Conservation (phyloP, 1,140 invertebrate genomes). For the Aethina tumida region DNA sequence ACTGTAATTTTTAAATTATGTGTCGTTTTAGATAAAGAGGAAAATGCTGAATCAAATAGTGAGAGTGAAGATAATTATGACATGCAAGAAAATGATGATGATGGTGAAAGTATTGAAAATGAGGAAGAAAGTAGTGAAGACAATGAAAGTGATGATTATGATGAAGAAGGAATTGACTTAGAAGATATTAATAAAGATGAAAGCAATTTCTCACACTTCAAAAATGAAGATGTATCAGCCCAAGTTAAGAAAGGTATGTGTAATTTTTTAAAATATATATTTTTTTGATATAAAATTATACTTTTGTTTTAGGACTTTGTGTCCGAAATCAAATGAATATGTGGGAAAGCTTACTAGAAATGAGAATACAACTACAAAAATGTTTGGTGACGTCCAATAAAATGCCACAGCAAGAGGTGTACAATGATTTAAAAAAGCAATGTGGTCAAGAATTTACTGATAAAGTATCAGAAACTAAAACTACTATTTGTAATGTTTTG, state of each 20-base stretch:
- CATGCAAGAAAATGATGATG: constrained; percentile 11
- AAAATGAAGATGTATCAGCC: constrained; percentile 43
- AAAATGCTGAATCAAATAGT: constrained; percentile 32
- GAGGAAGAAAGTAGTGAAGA: constrained; percentile 12
- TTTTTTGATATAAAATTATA: too few species aligned
- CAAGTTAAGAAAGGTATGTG: constrained; percentile 56
- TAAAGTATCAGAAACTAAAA: constrained; percentile 41
- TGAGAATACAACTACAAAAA: constrained; percentile 78
- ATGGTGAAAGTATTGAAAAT: constrained; percentile 16
- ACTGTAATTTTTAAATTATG: neutral
- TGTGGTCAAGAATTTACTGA: constrained; percentile 42
- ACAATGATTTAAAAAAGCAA: constrained; percentile 39
- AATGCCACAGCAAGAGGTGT: constrained; percentile 55
- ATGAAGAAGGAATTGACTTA: constrained; percentile 17
- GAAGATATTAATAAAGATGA: constrained; percentile 27
- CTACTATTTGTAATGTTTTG: constrained; percentile 46
- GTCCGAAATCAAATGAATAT: constrained; percentile 65
- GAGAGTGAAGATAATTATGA: constrained; percentile 18
- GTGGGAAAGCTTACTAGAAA: constrained; percentile 76
- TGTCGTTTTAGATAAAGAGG: constrained; percentile 9
- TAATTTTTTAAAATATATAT: neutral
- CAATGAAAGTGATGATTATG: constrained; percentile 20
- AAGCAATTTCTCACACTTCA: constrained; percentile 44
- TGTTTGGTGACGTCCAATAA: constrained; percentile 61
- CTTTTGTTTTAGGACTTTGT: constrained; percentile 42